Conservation (phyloP, 2,113 vertebrate species). For the Micromys minutus region DNA sequence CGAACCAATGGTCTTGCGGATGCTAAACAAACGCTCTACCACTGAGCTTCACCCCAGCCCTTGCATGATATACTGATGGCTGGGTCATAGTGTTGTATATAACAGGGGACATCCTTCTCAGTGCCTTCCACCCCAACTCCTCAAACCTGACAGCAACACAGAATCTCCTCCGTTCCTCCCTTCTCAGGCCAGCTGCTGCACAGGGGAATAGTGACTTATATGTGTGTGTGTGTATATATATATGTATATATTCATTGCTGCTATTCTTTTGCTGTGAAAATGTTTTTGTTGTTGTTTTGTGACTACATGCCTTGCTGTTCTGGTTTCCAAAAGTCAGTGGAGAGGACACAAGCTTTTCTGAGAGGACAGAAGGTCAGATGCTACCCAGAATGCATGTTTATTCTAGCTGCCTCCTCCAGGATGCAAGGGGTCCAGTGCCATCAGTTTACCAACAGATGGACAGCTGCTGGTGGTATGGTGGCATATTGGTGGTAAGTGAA, state of each 20-base stretch:
- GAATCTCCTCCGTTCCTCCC: not conserved
- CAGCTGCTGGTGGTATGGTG: not conserved
- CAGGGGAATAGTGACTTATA: not conserved
- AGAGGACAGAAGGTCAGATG: too few relatives aligned
- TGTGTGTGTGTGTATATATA: too few relatives aligned
- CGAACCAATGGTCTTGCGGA: not conserved
- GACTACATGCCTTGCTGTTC: not conserved
- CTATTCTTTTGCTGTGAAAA: not conserved
- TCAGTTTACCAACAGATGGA: not conserved
- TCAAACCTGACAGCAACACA: not conserved
- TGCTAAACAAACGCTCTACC: not conserved
- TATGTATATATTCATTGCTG: not conserved
- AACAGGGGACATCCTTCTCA: not conserved
- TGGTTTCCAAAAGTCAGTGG: not conserved
- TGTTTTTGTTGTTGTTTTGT: not conserved
- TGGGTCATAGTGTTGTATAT: not conserved
- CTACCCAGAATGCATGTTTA: not conserved
- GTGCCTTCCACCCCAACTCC: not conserved
- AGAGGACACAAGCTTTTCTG: not conserved
- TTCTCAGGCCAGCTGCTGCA: not conserved
- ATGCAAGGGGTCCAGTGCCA: not conserved
- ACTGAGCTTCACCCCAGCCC: not conserved
- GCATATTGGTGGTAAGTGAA: not conserved
- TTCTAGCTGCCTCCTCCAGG: not conserved
- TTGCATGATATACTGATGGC: rapidly evolving